Evolutionary conservation across 2,113 vertebrate species (phyloP).

Genomic region (Sus scrofa): DNA sequence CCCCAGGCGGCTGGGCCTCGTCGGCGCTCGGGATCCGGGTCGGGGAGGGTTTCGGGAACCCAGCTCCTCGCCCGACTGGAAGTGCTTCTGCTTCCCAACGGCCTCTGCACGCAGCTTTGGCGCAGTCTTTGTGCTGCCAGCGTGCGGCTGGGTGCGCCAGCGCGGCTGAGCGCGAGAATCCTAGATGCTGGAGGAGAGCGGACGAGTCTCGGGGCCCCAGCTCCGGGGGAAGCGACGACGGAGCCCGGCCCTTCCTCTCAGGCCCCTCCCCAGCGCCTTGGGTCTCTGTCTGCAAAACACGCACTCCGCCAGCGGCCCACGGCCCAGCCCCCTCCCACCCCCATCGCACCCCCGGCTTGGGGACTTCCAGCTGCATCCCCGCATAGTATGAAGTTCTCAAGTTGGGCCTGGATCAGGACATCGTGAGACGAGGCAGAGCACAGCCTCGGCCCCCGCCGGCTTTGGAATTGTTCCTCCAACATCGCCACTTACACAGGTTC

Average conservation of each 20-base stretch:
- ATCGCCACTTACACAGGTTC: neutral
- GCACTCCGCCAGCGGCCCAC: neutral
- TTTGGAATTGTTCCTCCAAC: neutral
- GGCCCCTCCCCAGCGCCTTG: too few species aligned
- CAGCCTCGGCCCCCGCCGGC: neutral
- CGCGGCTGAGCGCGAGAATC: neutral
- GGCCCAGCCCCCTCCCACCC: rapidly evolving
- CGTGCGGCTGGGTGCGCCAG: neutral
- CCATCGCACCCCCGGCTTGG: neutral
- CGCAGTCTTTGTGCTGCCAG: neutral
- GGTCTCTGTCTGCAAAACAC: rapidly evolving
- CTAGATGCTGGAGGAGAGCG: neutral
- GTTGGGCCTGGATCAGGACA: neutral
- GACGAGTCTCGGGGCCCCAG: neutral
- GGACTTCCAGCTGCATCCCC: neutral
- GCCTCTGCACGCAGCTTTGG: neutral
- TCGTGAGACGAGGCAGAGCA: neutral
- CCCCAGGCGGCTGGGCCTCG: constrained; percentile 70
- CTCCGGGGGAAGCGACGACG: neutral
- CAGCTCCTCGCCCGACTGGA: neutral
- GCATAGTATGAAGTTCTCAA: neutral
- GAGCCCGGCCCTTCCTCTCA: neutral
- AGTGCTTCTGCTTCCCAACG: neutral
- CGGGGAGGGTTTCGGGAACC: neutral
- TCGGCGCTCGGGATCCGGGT: neutral